A percentile compares a stretch with the other conserved stretches of the same genome.
phyloP scores from a whole-genome alignment of 2,797 vertebrate genomes.

The Notoglanidium macrostoma region DNA sequence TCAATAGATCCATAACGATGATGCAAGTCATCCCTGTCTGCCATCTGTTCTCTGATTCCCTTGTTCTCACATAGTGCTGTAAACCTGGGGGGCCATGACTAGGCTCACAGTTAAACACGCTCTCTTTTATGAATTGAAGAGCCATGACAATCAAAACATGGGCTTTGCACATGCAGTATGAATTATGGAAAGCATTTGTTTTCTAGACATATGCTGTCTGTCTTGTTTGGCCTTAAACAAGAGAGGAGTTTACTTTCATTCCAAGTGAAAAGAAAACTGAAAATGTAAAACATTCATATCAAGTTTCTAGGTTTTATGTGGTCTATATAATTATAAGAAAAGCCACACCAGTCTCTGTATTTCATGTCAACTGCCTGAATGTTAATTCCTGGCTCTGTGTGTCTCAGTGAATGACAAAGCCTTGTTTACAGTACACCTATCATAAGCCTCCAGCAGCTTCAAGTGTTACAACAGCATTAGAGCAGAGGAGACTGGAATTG shows the following conservation, averaged over 20 bases:
- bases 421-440: conserved; percentile 72
- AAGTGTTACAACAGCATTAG: conserved; percentile 79
- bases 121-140: conserved; percentile 26
- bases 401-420: conserved; percentile 72
- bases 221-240: conserved; percentile 21
- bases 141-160: conserved; percentile 30
- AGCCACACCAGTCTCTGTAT: conserved; percentile 62
- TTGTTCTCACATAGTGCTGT: conserved; percentile 78
- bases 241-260: conserved; percentile 16
- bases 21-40: conserved; percentile 86
- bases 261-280: conserved; percentile 40
- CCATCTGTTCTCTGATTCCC: conserved; percentile 85
- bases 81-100: conserved; percentile 37
- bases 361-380: conserved; percentile 60
- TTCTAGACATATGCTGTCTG: conserved; percentile 7
- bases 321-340: conserved; percentile 68
- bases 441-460: conserved; percentile 67
- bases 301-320: conserved; percentile 60
- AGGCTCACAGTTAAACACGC: conserved; percentile 27
- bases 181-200: conserved; percentile 34
- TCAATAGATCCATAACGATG: conserved; percentile 82
- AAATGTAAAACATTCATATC: conserved; percentile 62
- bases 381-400: conserved; percentile 59
- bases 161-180: conserved; percentile 11
- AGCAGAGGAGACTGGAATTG: conserved; percentile 73